Conservation (phyloP, 2,888 invertebrate genomes). For the Meteorus colon region DNA sequence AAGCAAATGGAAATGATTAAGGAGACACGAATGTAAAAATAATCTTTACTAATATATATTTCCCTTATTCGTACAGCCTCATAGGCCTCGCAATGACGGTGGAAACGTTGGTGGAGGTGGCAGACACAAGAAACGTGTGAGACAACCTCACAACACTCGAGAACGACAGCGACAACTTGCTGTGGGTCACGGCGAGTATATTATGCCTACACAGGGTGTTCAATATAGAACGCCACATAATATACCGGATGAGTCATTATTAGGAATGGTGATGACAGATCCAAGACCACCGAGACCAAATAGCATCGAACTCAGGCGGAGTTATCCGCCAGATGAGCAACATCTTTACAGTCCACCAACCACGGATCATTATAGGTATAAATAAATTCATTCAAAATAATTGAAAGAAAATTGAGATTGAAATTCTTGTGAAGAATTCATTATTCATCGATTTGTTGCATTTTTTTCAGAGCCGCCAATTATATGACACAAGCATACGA, state of each 20-base stretch:
- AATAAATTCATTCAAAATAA: not conserved
- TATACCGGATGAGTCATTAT: slow-evolving; percentile 72
- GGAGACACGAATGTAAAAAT: not conserved
- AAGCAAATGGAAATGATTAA: not conserved
- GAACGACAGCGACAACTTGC: slow-evolving; percentile 90
- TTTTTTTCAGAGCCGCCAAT: slow-evolving; percentile 58
- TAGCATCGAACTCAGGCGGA: slow-evolving; percentile 88
- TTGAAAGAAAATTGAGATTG: not conserved
- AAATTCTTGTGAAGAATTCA: not conserved
- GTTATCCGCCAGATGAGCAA: slow-evolving; percentile 73
- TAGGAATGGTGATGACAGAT: slow-evolving; percentile 77
- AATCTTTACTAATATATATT: slow-evolving; percentile 35
- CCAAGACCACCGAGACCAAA: slow-evolving; percentile 86
- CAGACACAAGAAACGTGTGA: slow-evolving; percentile 85
- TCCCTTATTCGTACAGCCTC: slow-evolving; percentile 73
- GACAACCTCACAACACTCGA: slow-evolving; percentile 90
- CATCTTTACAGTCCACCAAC: slow-evolving; percentile 70
- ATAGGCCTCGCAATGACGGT: slow-evolving; percentile 77
- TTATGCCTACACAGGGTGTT: slow-evolving; percentile 80
- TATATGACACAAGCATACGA: slow-evolving; percentile 68
- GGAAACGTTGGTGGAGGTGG: slow-evolving; percentile 77
- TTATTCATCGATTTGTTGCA: not conserved
- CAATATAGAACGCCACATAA: slow-evolving; percentile 78
- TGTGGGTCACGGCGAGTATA: slow-evolving; percentile 90
- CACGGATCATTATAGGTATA: slow-evolving; percentile 70